Conservation (phyloP, 2,113 vertebrate genomes). For the Isurus oxyrinchus region DNA sequence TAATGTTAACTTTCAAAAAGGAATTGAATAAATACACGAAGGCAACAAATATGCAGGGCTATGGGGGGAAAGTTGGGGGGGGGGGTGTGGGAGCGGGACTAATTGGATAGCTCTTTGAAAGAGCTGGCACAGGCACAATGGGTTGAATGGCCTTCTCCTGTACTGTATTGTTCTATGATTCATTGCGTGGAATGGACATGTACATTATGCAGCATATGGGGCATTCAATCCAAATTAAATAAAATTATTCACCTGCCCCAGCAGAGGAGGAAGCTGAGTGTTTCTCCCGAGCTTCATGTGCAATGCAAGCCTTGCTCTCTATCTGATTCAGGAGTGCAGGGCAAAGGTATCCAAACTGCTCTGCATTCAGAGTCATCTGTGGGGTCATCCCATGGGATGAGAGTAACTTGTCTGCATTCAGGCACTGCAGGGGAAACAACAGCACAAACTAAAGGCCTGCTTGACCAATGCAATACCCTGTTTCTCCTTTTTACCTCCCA, state of each 20-base stretch:
- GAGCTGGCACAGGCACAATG: background rate
- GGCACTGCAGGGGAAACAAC: conserved; percentile 62
- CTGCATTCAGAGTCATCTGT: conserved; percentile 58
- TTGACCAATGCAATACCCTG: conserved; percentile 48
- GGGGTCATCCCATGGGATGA: conserved; percentile 74
- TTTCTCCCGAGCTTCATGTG: conserved; percentile 60
- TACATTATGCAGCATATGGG: background rate
- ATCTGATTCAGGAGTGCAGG: conserved; percentile 91
- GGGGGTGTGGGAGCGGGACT: background rate
- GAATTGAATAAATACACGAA: no score
- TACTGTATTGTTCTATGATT: background rate
- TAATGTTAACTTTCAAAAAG: no score
- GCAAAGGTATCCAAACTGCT: conserved; percentile 82
- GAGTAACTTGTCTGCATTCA: conserved; percentile 76
- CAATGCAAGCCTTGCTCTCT: conserved; percentile 70
- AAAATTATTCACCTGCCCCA: conserved; percentile 62
- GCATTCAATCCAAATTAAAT: background rate
- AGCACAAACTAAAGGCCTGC: background rate
- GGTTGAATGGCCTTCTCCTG: background rate
- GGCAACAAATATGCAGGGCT: background rate
- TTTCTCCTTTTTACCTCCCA: background rate
- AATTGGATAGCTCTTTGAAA: background rate
- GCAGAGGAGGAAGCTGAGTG: conserved; percentile 57
- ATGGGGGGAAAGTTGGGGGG: background rate
- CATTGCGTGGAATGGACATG: background rate